Evolutionary conservation across 1,140 invertebrate genomes (phyloP).

Genomic region (Bombus difficillimus): DNA sequence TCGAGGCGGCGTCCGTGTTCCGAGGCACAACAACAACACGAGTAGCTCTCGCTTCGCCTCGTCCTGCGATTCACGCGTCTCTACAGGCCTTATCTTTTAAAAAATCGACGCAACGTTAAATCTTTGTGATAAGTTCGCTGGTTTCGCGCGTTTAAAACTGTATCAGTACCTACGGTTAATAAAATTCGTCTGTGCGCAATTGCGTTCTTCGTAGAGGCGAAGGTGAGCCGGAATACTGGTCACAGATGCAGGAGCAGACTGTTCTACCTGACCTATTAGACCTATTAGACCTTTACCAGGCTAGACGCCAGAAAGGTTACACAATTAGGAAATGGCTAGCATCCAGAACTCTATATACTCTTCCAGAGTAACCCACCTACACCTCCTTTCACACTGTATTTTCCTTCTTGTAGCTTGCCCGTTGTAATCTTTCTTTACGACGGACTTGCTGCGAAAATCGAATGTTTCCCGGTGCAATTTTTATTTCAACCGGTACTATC

Average conservation of each 20-base stretch:
- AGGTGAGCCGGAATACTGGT: slow-evolving; percentile 23
- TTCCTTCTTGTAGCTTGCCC: slow-evolving; percentile 14
- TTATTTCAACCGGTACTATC: background rate
- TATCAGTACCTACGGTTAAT: background rate
- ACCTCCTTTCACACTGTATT: slow-evolving; percentile 35
- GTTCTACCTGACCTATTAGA: slow-evolving; percentile 65
- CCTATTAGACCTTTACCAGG: slow-evolving; percentile 63
- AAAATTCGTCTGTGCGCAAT: background rate
- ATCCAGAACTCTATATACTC: slow-evolving; percentile 71
- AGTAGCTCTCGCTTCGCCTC: too few species aligned
- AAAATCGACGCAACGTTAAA: background rate
- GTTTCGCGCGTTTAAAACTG: too few species aligned
- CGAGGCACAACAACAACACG: too few species aligned
- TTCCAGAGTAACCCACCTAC: slow-evolving; percentile 38
- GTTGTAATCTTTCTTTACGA: slow-evolving; percentile 17
- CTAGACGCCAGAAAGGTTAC: slow-evolving; percentile 77
- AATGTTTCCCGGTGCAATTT: slow-evolving; percentile 5
- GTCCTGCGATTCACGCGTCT: too few species aligned
- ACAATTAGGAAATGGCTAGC: slow-evolving; percentile 79
- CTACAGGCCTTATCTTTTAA: too few species aligned
- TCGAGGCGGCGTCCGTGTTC: too few species aligned
- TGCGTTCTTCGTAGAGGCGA: background rate
- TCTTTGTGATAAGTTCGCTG: background rate
- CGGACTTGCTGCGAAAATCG: background rate
- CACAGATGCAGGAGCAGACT: slow-evolving; percentile 38